A percentile compares a stretch with the other conserved stretches of the same genome.
These are phyloP conservation scores for Trissolcus japonicus DNA, from an alignment of 2,888 invertebrate species.

Conservation along the genomic window DNA sequence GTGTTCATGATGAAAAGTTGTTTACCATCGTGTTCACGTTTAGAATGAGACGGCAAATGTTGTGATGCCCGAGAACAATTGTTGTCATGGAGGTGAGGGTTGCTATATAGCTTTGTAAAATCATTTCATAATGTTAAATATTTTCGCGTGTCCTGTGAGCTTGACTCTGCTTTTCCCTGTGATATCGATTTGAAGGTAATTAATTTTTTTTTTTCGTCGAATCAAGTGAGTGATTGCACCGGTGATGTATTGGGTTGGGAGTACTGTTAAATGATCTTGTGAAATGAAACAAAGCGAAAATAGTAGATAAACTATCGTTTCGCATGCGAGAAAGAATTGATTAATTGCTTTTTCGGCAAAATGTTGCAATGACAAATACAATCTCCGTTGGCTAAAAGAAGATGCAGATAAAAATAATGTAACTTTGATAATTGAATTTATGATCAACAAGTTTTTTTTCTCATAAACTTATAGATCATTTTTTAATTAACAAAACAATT, in stretches of 20 bases:
- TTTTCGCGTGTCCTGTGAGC: not conserved
- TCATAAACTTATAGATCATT: too few relatives aligned
- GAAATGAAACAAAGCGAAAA: too few relatives aligned
- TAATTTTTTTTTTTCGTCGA: conserved; percentile 3
- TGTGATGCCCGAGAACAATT: conserved; percentile 13
- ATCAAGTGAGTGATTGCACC: not conserved
- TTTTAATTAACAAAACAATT: too few relatives aligned
- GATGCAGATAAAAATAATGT: too few relatives aligned
- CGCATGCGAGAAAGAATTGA: too few relatives aligned
- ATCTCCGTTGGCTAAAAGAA: too few relatives aligned
- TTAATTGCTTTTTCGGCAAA: too few relatives aligned
- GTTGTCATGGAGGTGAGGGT: conserved; percentile 22
- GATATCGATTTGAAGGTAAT: conserved; percentile 2
- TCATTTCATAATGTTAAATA: not conserved
- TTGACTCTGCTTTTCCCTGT: conserved; percentile 1
- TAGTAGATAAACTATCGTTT: too few relatives aligned
- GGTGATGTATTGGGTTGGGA: not conserved
- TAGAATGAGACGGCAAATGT: conserved; percentile 2
- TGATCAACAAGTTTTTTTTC: too few relatives aligned
- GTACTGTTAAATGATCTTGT: not conserved
- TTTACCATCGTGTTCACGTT: conserved; percentile 1
- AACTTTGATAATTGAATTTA: too few relatives aligned
- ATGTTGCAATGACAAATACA: too few relatives aligned
- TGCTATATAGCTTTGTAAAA: not conserved
- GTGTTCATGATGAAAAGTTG: conserved; percentile 11